These are phyloP conservation scores for Phoxinus phoxinus DNA, from an alignment of 2,113 vertebrate species.

Conservation along the genomic window DNA sequence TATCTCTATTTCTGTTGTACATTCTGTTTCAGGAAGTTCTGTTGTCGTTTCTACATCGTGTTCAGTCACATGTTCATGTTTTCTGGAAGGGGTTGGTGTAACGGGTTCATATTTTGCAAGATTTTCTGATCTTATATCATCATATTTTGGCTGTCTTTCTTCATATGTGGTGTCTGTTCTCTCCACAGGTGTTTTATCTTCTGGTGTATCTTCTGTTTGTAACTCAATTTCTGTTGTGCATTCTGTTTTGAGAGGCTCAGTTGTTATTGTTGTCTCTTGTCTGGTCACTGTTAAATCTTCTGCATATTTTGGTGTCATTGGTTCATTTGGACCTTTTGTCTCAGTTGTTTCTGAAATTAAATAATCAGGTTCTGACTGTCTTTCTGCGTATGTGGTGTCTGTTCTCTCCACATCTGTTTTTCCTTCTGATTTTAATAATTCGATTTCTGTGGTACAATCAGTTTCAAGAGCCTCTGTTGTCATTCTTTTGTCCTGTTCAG, in stretches of 20 bases:
- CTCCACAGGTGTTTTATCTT: neutral
- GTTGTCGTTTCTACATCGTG: neutral
- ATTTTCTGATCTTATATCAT: neutral
- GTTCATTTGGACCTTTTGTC: neutral
- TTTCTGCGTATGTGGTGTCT: neutral
- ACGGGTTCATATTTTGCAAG: neutral
- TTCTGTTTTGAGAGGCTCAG: neutral
- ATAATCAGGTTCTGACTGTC: neutral
- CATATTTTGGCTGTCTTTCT: neutral
- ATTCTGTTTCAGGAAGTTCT: neutral
- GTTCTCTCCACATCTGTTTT: neutral
- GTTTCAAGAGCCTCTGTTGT: neutral
- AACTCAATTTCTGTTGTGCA: neutral
- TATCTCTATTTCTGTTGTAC: neutral
- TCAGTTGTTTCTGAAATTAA: neutral
- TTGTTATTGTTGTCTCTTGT: neutral
- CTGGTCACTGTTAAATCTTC: neutral
- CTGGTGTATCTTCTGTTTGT: neutral
- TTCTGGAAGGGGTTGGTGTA: neutral
- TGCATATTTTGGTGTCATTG: neutral
- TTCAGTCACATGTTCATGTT: neutral
- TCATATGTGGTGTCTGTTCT: neutral
- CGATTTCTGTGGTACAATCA: neutral
- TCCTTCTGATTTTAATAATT: neutral
- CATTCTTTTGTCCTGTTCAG: neutral